Percentiles rank a stretch among this genome's conserved stretches.
Conservation (phyloP, 2,113 vertebrate species). For the Oplegnathus fasciatus region DNA sequence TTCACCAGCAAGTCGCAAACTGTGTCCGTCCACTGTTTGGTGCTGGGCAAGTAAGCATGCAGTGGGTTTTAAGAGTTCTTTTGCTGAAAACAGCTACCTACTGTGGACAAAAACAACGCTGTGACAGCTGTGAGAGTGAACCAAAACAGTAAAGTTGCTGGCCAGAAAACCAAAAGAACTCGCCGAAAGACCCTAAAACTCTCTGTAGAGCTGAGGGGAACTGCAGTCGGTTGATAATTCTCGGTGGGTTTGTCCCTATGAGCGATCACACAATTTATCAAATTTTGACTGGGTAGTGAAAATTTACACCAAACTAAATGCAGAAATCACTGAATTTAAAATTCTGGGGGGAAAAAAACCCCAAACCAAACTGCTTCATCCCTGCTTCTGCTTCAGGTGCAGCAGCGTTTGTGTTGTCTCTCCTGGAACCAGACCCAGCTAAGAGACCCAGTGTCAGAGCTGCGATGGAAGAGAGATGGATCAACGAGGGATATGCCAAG, state of each 20-base stretch:
- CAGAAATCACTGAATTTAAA: neutral
- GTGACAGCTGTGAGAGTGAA: neutral
- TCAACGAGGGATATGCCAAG: conserved; percentile 85
- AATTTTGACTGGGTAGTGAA: too few species aligned
- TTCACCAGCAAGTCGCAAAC: neutral
- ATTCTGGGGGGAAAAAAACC: too few species aligned
- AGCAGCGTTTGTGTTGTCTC: conserved; percentile 85
- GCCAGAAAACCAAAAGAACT: neutral
- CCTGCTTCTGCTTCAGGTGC: conserved; percentile 72
- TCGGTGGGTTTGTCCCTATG: too few species aligned
- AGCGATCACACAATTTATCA: neutral
- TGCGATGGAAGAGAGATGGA: conserved; percentile 86
- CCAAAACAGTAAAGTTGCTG: neutral
- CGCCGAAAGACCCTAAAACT: neutral
- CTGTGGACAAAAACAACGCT: too few species aligned
- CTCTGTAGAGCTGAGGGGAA: neutral
- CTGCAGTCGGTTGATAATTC: neutral
- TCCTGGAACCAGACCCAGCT: conserved; percentile 86
- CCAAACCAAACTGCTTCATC: too few species aligned
- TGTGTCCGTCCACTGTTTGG: neutral
- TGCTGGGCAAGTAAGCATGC: neutral
- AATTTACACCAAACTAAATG: neutral
- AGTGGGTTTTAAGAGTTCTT: neutral
- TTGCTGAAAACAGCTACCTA: neutral
- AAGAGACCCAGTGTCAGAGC: conserved; percentile 85